Conservation (phyloP, 2,113 vertebrate species). For the Bothrops jararaca region DNA sequence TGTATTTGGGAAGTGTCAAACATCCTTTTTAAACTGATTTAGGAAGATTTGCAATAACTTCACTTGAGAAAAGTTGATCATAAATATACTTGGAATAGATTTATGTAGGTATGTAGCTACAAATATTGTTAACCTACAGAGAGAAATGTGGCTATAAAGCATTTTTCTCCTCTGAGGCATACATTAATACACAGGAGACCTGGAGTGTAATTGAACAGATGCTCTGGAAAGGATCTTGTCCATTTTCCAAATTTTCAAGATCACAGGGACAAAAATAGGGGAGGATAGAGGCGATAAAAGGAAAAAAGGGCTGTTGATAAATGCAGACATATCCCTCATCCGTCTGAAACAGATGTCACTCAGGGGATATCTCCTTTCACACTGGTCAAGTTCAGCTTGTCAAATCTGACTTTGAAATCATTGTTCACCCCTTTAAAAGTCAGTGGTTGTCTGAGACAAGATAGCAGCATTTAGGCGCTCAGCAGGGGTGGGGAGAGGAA, state of each 20-base stretch:
- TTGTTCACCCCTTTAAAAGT: conserved; percentile 44
- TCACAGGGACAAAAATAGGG: neutral
- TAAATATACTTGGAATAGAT: neutral
- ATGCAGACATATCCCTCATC: conserved; percentile 29
- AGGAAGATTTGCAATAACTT: neutral
- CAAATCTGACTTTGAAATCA: conserved; percentile 58
- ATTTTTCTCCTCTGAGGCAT: neutral
- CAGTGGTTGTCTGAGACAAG: conserved; percentile 46
- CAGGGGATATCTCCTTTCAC: conserved; percentile 37
- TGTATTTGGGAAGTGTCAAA: neutral
- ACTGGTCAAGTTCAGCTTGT: conserved; percentile 47
- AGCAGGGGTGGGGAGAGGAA: conserved; percentile 38
- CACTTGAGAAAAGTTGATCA: neutral
- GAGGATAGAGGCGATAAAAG: neutral
- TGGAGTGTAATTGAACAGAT: neutral
- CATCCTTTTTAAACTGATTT: neutral
- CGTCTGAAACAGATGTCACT: conserved; percentile 13
- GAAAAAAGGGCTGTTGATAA: conserved; percentile 23
- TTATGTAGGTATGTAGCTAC: conserved; percentile 27
- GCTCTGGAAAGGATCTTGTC: conserved; percentile 32
- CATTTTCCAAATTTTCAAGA: conserved; percentile 23
- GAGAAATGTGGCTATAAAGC: conserved; percentile 10
- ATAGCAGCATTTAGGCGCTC: conserved; percentile 45
- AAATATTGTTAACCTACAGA: conserved; percentile 30
- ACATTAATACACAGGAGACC: conserved; percentile 7